Evolutionary conservation across 2,797 vertebrate genomes (phyloP).

Genomic region (Xenentodon cancila): DNA sequence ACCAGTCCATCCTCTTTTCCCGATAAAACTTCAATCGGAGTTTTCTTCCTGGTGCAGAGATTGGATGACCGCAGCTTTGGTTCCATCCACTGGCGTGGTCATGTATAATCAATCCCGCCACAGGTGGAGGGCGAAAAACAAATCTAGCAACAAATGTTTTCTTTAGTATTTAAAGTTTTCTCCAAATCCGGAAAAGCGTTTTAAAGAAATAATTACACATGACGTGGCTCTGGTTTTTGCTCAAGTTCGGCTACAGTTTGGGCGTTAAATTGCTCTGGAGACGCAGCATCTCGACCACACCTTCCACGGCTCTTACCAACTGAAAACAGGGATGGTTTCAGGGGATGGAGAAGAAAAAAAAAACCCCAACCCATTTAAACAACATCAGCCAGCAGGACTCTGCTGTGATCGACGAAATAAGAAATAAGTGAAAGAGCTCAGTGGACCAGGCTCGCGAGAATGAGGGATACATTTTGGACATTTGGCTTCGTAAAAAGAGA

Average conservation of each 20-base stretch:
- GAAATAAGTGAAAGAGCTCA: no score
- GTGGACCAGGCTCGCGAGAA: no score
- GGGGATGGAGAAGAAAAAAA: no score
- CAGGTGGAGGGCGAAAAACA: constrained; percentile 43
- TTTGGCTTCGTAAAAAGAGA: no score
- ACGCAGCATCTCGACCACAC: constrained; percentile 70
- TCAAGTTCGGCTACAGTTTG: constrained; percentile 10
- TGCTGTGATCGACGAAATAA: no score
- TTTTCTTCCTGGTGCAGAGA: constrained; percentile 18
- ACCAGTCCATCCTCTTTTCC: constrained; percentile 8
- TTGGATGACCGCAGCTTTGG: not conserved
- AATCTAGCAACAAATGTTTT: not conserved
- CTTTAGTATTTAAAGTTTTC: not conserved
- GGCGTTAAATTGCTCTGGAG: constrained; percentile 47
- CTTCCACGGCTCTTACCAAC: constrained; percentile 42
- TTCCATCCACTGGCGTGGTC: constrained; percentile 3
- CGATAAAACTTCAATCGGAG: constrained; percentile 32
- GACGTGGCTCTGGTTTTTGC: not conserved
- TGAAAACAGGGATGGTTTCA: no score
- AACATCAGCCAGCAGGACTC: no score
- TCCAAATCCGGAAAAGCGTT: not conserved
- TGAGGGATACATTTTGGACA: no score
- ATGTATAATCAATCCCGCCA: constrained; percentile 22
- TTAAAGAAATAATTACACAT: not conserved
- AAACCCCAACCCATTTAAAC: no score